phyloP scores from a whole-genome alignment of 2,797 vertebrate genomes.

The Acanthornis magna region DNA sequence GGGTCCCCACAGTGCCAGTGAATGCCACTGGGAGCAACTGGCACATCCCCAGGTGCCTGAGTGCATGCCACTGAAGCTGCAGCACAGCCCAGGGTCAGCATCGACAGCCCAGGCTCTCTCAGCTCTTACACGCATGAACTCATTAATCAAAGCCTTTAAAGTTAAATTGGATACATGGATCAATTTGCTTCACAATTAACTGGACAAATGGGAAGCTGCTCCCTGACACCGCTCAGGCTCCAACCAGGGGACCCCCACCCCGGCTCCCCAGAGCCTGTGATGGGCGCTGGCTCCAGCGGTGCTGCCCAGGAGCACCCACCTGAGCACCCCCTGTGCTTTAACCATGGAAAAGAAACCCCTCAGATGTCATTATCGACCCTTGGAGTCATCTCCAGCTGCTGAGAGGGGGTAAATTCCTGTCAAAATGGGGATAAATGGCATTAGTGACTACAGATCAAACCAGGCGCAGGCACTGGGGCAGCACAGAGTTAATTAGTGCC shows the following conservation, averaged over 20 bases:
- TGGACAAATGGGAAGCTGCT: neutral
- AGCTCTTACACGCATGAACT: neutral
- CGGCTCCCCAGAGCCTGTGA: rapidly evolving
- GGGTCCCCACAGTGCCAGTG: rapidly evolving
- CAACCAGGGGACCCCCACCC: neutral
- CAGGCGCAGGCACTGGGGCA: rapidly evolving
- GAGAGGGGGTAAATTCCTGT: neutral
- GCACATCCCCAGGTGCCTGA: neutral
- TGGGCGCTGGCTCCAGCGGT: neutral
- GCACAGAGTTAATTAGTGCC: neutral
- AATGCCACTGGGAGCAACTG: rapidly evolving
- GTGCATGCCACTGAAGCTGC: rapidly evolving
- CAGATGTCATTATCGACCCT: neutral
- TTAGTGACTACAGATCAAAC: neutral
- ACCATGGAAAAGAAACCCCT: neutral
- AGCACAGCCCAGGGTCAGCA: neutral
- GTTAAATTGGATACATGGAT: conserved; percentile 6
- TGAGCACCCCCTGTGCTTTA: neutral
- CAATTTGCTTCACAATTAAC: neutral
- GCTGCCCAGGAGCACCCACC: neutral
- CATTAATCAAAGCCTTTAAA: conserved; percentile 6
- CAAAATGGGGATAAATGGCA: neutral
- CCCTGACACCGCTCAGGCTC: neutral
- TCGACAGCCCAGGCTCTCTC: rapidly evolving
- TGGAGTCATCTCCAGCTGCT: neutral